Conservation (phyloP, 2,113 vertebrate species). For the Myotis davidii region DNA sequence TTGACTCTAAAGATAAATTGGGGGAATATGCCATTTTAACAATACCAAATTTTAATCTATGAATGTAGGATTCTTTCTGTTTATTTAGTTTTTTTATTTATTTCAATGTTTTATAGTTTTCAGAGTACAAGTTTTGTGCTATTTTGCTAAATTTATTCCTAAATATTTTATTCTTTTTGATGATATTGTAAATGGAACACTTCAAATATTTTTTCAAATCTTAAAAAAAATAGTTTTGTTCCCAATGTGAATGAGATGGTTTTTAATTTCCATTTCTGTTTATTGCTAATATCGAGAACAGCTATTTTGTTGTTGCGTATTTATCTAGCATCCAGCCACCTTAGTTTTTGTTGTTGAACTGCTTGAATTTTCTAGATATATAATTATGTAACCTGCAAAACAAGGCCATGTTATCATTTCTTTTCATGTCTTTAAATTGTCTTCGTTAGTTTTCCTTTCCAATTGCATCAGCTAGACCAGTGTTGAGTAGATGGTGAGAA, state of each 20-base stretch:
- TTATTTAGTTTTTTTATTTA: neutral
- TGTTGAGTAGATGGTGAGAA: neutral
- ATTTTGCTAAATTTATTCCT: neutral
- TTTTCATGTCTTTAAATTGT: neutral
- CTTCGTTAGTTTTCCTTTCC: neutral
- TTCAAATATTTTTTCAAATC: neutral
- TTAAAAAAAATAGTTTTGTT: neutral
- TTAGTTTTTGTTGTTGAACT: neutral
- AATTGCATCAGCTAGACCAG: neutral
- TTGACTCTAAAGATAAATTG: neutral
- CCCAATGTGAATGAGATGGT: neutral
- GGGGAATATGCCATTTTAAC: neutral
- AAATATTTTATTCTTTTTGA: neutral
- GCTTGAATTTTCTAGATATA: neutral
- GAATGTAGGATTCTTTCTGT: neutral
- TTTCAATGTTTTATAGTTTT: neutral
- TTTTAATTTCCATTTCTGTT: neutral
- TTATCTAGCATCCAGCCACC: constrained; percentile 16
- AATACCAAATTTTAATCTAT: neutral
- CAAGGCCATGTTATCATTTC: neutral
- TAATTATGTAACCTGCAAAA: neutral
- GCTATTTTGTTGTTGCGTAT: neutral
- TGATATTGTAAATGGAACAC: neutral
- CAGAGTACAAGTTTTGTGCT: neutral
- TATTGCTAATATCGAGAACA: neutral